Percentiles rank a stretch among this genome's conserved stretches.
Evolutionary conservation across 2,797 vertebrate genomes (phyloP).

Genomic region (Allochrocebus solatus): DNA sequence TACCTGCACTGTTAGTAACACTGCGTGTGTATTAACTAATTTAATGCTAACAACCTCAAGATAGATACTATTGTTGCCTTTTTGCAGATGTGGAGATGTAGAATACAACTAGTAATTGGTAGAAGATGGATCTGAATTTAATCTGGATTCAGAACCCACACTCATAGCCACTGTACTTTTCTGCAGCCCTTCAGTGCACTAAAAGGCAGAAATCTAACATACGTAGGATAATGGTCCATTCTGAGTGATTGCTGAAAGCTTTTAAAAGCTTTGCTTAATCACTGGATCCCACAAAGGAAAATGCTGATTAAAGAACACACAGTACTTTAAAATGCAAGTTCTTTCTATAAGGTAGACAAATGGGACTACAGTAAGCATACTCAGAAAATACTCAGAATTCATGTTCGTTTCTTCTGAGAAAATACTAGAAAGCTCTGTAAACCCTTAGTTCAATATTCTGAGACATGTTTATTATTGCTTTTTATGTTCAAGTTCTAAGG

Average conservation of each 20-base stretch:
- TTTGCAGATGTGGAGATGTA: not conserved
- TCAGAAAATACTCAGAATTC: not conserved
- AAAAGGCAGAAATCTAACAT: not conserved
- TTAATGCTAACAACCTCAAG: not conserved
- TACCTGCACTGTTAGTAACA: not conserved
- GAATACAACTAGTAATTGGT: not conserved
- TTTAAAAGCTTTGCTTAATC: constrained; percentile 39
- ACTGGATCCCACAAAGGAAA: not conserved
- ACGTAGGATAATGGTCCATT: not conserved
- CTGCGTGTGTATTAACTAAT: not conserved
- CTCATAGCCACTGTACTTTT: not conserved
- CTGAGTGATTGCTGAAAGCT: not conserved
- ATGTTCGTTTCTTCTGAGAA: not conserved
- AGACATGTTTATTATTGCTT: not conserved
- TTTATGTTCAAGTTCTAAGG: constrained; percentile 20
- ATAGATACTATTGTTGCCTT: not conserved
- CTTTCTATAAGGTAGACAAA: constrained; percentile 18
- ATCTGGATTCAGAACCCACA: not conserved
- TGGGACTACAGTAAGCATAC: not conserved
- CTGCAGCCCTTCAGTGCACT: not conserved
- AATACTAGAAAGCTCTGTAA: not conserved
- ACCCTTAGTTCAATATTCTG: not conserved
- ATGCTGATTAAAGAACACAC: not conserved
- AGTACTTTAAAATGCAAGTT: constrained; percentile 6
- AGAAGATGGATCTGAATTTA: not conserved